Evolutionary conservation across 2,888 invertebrate genomes (phyloP).

Genomic region (Pseudococcus longispinus): DNA sequence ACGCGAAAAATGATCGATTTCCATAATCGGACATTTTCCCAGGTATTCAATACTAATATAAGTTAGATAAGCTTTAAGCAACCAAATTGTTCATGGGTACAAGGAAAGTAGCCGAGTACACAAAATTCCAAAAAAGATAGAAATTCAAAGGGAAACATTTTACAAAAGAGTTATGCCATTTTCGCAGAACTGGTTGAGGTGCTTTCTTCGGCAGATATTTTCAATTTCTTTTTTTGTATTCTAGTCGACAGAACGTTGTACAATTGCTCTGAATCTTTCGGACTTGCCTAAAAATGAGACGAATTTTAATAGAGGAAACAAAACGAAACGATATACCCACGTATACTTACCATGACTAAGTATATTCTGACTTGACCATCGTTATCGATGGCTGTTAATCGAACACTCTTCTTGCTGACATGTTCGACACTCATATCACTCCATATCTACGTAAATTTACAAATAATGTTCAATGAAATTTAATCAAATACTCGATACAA

Average conservation of each 20-base stretch:
- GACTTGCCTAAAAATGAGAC: conserved; percentile 36
- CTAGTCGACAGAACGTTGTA: conserved; percentile 47
- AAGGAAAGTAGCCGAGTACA: not conserved
- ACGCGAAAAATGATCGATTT: not conserved
- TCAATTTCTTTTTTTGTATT: conserved; percentile 52
- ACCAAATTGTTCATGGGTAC: not conserved
- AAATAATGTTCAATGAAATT: conserved; percentile 42
- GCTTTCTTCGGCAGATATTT: conserved; percentile 35
- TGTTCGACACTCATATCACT: conserved; percentile 89
- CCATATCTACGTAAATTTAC: conserved; percentile 71
- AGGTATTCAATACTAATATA: not conserved
- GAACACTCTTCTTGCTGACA: conserved; percentile 84
- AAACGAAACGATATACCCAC: not conserved
- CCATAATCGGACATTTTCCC: not conserved
- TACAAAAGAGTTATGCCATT: not conserved
- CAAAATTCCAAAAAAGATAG: not conserved
- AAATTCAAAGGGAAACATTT: not conserved
- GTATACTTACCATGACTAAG: conserved; percentile 43
- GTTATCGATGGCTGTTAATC: conserved; percentile 85
- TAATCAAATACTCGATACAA: not conserved
- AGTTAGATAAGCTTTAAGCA: conserved; percentile 9
- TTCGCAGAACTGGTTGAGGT: not conserved
- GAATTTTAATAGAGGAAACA: not conserved
- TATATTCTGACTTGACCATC: conserved; percentile 63
- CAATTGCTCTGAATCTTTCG: conserved; percentile 52